Evolutionary conservation across 2,113 vertebrate genomes (phyloP).

Genomic region (Sebastes schlegelii): DNA sequence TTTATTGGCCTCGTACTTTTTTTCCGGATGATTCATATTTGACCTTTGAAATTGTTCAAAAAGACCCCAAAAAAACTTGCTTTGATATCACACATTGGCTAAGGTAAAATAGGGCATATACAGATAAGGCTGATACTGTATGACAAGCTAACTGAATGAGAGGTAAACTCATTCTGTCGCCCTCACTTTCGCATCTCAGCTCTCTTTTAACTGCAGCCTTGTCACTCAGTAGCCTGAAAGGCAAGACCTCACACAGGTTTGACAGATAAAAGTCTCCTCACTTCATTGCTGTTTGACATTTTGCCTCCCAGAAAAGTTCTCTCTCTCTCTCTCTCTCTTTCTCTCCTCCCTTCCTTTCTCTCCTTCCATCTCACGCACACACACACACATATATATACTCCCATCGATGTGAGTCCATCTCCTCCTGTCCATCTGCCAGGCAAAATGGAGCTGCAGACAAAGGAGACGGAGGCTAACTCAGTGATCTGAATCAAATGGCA

Average conservation of each 20-base stretch:
- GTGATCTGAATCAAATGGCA: slow-evolving; percentile 81
- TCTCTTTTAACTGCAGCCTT: slow-evolving; percentile 71
- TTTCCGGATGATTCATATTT: slow-evolving; percentile 24
- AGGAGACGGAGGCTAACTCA: slow-evolving; percentile 73
- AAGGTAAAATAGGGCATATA: slow-evolving; percentile 60
- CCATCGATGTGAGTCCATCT: slow-evolving; percentile 50
- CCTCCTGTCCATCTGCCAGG: slow-evolving; percentile 76
- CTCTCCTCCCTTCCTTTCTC: slow-evolving; percentile 26
- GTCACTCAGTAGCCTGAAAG: slow-evolving; percentile 74
- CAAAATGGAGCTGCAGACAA: slow-evolving; percentile 76
- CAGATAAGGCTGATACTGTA: slow-evolving; percentile 53
- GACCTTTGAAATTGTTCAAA: slow-evolving; percentile 36
- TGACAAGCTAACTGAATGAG: slow-evolving; percentile 67
- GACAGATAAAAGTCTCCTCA: slow-evolving; percentile 77
- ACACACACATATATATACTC: slow-evolving; percentile 19
- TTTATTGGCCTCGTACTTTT: slow-evolving; percentile 3
- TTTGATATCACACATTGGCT: slow-evolving; percentile 45
- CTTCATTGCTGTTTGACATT: slow-evolving; percentile 77
- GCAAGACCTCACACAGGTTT: slow-evolving; percentile 70
- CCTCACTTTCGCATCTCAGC: slow-evolving; percentile 58
- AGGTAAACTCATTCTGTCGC: slow-evolving; percentile 79
- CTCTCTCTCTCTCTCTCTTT: slow-evolving; percentile 28
- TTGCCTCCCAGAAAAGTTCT: slow-evolving; percentile 72
- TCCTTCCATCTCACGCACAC: slow-evolving; percentile 20
- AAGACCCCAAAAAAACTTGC: background rate